Base-by-base conservation (phyloP, 2,888 invertebrate genomes). In the Tricholauxania praeusta region DNA sequence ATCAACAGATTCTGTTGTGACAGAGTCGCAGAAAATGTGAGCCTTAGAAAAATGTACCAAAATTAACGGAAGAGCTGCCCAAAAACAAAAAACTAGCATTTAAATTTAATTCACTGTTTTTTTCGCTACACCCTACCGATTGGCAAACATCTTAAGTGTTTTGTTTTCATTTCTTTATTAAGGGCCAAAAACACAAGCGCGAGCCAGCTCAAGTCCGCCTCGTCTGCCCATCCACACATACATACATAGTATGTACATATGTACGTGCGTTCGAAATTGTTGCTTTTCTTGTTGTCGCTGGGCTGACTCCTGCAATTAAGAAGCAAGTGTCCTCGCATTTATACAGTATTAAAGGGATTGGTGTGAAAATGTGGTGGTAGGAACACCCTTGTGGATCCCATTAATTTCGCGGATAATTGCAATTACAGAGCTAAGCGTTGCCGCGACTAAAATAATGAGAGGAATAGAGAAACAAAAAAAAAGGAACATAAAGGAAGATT, bases 321-420 rank as follows among this genome's bases (percentile, higher is more conserved):
- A 72, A 72, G 72, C 76, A 77, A n/a, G 71, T 65, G 65, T 71
- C 76, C 75, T 71, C 64, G 70, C 28, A 28, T n/a, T n/a, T n/a
- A n/a, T 28, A 4, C 28, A 28, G 28, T 28, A 4, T 28, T 28
- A 28, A 28, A 28, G 72, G 72, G n/a, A n/a, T 53, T 47, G 7
- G 15, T 49, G n/a, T 14, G 53, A 59, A 65, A 64, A 39, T 48
- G 49, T 64, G 68, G 69, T 57, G 65, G 65, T 4, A 3, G 10
- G 5, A 39, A 39, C 7, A 39, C 70, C 59, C 22, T 62, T 70
- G 32, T 47, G 71, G 72, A 72, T 73, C 72, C 76, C 77, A 77
- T 78, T 77, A 78, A 78, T 77, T 78, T 78, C 72, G 75, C 77
- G 75, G 76, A 72, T 78, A 79, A 78, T 77, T 78, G 77, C 79